Evolutionary conservation across 2,888 invertebrate genomes (phyloP).

Genomic region (Epinotia brunnichana): DNA sequence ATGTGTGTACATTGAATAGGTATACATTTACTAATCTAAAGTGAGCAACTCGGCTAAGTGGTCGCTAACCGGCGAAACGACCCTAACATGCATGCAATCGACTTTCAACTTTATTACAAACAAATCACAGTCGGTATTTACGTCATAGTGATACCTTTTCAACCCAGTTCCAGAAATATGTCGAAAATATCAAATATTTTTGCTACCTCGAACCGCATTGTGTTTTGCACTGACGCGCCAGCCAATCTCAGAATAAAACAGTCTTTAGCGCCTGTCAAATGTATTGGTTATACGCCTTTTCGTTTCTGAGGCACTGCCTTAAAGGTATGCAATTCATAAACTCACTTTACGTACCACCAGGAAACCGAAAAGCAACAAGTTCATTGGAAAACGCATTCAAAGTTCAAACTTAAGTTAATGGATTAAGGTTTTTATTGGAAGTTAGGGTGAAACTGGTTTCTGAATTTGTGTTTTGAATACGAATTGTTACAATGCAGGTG

Average conservation of each 20-base stretch:
- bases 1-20: too few relatives aligned
- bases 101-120: conserved; percentile 1
- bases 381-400: neutral
- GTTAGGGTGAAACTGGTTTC: neutral
- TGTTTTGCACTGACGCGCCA: conserved; percentile 20
- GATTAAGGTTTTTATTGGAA: neutral
- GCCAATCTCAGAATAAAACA: neutral
- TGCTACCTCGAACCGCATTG: conserved; percentile 22
- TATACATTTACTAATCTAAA: too few relatives aligned
- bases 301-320: neutral
- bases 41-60: too few relatives aligned
- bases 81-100: neutral
- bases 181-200: conserved; percentile 18
- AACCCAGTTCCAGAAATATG: conserved; percentile 6
- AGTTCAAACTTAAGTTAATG: neutral
- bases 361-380: neutral
- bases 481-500: conserved; percentile 20
- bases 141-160: neutral
- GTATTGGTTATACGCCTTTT: neutral
- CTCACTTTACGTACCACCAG: neutral
- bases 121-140: neutral
- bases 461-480: neutral
- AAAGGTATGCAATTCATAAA: conserved; percentile 29
- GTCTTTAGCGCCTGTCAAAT: neutral
- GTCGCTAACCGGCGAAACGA: too few relatives aligned